phyloP scores from a whole-genome alignment of 2,113 vertebrate genomes.

The Sprattus sprattus region DNA sequence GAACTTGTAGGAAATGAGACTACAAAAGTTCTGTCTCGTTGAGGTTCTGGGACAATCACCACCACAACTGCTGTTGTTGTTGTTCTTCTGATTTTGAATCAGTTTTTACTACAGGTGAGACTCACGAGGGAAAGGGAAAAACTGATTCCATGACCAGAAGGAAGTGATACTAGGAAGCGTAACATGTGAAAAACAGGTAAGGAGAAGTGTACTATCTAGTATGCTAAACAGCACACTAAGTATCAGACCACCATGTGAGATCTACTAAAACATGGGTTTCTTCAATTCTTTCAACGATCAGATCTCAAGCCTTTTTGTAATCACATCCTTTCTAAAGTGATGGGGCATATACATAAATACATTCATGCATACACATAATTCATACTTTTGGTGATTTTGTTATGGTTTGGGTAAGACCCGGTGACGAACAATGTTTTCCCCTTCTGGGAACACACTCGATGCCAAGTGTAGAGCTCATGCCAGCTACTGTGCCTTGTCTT shows the following conservation, averaged over 20 bases:
- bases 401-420: too few species aligned
- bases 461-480: not conserved
- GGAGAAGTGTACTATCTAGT: not conserved
- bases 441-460: not conserved
- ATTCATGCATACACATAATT: too few species aligned
- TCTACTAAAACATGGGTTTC: too few species aligned
- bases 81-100: not conserved
- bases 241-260: too few species aligned
- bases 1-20: not conserved
- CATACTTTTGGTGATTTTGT: too few species aligned
- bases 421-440: not conserved
- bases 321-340: too few species aligned
- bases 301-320: too few species aligned
- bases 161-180: not conserved
- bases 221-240: not conserved
- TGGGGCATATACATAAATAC: too few species aligned
- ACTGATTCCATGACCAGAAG: not conserved
- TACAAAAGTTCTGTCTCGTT: not conserved
- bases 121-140: not conserved
- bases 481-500: not conserved
- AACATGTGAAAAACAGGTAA: not conserved
- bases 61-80: not conserved
- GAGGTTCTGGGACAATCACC: not conserved
- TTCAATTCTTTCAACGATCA: too few species aligned
- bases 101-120: not conserved